phyloP scores from a whole-genome alignment of 1,140 invertebrate species.

The Drosophila albomicans region DNA sequence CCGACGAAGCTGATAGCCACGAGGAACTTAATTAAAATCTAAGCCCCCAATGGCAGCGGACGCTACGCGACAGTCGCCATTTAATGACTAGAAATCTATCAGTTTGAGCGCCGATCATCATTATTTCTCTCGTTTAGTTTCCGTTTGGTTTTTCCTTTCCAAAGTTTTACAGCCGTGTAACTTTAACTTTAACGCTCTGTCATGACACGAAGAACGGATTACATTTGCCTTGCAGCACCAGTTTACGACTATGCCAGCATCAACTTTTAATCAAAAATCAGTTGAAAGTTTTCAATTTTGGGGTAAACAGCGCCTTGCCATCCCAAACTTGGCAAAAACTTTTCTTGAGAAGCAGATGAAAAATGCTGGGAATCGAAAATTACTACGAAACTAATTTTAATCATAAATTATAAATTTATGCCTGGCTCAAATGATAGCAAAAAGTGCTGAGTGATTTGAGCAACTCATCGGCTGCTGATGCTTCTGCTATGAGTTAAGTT shows the following conservation, averaged over 20 bases:
- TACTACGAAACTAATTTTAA: conserved; percentile 48
- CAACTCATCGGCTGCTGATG: background rate
- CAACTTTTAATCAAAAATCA: conserved; percentile 77
- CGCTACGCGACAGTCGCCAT: background rate
- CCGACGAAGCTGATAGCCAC: background rate
- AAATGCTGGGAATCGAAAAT: conserved; percentile 17
- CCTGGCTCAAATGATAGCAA: conserved; percentile 1
- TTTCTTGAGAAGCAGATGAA: background rate
- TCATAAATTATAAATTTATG: conserved; percentile 56
- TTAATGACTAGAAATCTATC: conserved; percentile 31
- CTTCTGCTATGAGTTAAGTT: background rate
- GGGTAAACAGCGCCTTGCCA: conserved; percentile 49
- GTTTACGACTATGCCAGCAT: conserved; percentile 22
- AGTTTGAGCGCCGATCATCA: background rate
- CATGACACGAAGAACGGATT: conserved; percentile 47
- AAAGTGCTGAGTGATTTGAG: conserved; percentile 28
- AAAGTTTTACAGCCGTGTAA: conserved; percentile 28
- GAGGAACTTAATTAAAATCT: conserved; percentile 44
- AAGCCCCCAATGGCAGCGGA: background rate
- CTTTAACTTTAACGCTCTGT: conserved; percentile 37
- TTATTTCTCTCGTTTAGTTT: conserved; percentile 35
- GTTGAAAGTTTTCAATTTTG: conserved; percentile 51
- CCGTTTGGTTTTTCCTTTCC: background rate
- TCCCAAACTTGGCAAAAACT: conserved; percentile 16
- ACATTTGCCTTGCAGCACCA: conserved; percentile 28